Evolutionary conservation across 2,888 invertebrate species (phyloP), one percentile per base, ranked within the genome.

Genomic region (Agonopterix arenella): DNA sequence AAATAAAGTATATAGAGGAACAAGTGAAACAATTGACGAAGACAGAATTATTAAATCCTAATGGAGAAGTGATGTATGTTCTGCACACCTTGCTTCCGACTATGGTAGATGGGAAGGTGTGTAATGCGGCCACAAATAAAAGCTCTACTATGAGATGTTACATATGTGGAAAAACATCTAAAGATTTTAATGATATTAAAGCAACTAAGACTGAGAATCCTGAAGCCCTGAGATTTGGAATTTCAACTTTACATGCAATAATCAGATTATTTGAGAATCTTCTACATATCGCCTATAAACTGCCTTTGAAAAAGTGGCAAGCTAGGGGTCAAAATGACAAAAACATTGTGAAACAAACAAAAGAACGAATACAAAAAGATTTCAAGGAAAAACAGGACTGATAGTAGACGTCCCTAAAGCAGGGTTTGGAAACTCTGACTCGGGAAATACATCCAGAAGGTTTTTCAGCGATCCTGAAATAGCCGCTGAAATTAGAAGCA

Each of bases 71-170:
- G 4, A n/a, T 36, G 11, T 4, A 18, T 5, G 10, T 45, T n/a
- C 50, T n/a, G 2, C 49, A 41, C 45, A 48, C 36, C 44, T 45
- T 53, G 41, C 49, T 47, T 47, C 40, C 54, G 44, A 55, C 57
- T 1, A 59, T 59, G 57, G 50, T 55, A 4, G 55, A 55, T 47
- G 60, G 56, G 11, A 58, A 60, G 50, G 51, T 55, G 42, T 46
- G 50, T 11, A 60, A 58, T 46, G 54, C 60, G 8, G 7, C 52
- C 8, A 58, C 58, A 10, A 36, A 54, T 28, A 57, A 56, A 2
- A 48, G 13, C 11, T 57, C 59, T 46, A 46, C 55, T 13, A 47
- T 50, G 52, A 44, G 52, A 11, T 58, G 56, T 40, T 52, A 53
- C 45, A 38, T 38, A 38, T 56, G 54, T 45, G 48, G 46, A n/a